Evolutionary conservation across 2,113 vertebrate species (phyloP).

Genomic region (Chrysemys picta): DNA sequence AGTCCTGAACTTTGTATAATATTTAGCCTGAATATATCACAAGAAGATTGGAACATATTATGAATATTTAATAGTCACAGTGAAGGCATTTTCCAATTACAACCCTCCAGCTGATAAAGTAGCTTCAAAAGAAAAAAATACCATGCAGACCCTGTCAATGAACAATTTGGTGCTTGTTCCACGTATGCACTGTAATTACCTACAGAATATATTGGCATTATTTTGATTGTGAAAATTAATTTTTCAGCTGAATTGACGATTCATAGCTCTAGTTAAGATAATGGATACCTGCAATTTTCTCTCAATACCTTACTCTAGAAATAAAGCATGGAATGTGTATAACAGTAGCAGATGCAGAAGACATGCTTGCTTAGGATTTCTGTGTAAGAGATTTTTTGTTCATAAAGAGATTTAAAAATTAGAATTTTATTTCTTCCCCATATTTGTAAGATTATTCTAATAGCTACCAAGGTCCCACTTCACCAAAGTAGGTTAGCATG

Average conservation of each 20-base stretch:
- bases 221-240: slow-evolving; percentile 28
- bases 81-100: not conserved
- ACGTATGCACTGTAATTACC: not conserved
- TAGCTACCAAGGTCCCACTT: not conserved
- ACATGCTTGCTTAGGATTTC: not conserved
- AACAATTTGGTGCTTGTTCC: not conserved
- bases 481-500: not conserved
- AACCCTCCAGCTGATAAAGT: not conserved
- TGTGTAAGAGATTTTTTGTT: not conserved
- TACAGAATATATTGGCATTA: not conserved
- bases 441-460: not conserved
- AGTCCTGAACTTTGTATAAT: slow-evolving; percentile 24
- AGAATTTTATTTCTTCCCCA: not conserved
- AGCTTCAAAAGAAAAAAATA: slow-evolving; percentile 3
- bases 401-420: not conserved
- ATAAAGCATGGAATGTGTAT: not conserved
- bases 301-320: not conserved
- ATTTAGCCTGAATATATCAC: slow-evolving; percentile 17
- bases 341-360: not conserved
- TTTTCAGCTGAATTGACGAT: not conserved
- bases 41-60: slow-evolving; percentile 25
- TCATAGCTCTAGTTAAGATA: slow-evolving; percentile 10
- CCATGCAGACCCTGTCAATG: not conserved
- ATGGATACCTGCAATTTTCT: not conserved
- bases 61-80: not conserved